Percentiles rank a stretch among this genome's conserved stretches.
Evolutionary conservation across 2,113 vertebrate genomes (phyloP).

Genomic region (Mionectes macconnelli): DNA sequence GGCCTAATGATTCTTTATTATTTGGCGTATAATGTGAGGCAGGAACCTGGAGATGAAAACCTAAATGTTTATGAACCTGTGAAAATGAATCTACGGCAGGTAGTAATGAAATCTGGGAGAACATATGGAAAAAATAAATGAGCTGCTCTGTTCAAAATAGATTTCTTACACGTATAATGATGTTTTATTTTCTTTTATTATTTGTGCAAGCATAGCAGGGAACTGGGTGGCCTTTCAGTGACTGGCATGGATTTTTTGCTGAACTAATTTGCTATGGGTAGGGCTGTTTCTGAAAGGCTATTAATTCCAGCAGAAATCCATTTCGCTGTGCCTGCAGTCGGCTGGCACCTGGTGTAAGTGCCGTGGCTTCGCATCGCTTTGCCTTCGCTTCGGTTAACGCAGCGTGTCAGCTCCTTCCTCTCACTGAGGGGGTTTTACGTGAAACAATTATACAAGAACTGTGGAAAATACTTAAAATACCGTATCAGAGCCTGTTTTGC

Average conservation of each 20-base stretch:
- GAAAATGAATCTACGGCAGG: neutral
- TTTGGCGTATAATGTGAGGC: neutral
- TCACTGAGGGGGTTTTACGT: neutral
- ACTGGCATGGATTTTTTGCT: neutral
- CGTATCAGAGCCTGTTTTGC: neutral
- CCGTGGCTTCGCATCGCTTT: neutral
- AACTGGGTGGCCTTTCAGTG: neutral
- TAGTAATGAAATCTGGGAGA: slow-evolving; percentile 34
- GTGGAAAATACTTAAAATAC: neutral
- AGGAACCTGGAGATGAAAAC: neutral
- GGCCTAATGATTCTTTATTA: neutral
- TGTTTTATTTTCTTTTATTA: slow-evolving; percentile 6
- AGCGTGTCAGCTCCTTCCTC: neutral
- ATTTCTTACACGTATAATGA: neutral
- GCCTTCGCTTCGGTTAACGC: neutral
- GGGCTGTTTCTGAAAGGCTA: neutral
- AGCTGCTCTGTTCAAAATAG: neutral
- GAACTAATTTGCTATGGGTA: neutral
- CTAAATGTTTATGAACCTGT: neutral
- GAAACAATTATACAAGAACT: neutral
- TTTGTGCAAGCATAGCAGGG: neutral
- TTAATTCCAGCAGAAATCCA: neutral
- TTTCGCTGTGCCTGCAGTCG: neutral
- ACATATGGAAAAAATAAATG: slow-evolving; percentile 5
- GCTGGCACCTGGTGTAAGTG: neutral